Percentiles rank a stretch among this genome's conserved stretches.
These are phyloP conservation scores for Erpornis zantholeuca DNA, from an alignment of 2,113 vertebrate genomes.

Conservation along the genomic window DNA sequence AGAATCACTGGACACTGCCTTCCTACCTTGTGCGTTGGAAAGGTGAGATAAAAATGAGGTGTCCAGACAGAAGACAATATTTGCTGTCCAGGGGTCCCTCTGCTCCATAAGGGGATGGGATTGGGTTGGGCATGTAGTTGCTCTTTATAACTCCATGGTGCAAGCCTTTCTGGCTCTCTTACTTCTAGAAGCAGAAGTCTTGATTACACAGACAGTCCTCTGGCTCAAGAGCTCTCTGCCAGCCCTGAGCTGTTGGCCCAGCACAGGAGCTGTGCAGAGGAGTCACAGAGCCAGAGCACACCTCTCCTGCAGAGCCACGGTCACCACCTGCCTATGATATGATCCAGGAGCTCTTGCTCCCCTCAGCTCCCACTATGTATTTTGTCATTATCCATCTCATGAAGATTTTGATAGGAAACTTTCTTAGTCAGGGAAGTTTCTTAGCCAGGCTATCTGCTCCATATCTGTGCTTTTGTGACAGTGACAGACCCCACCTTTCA, in stretches of 20 bases:
- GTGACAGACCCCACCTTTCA: neutral
- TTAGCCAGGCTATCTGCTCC: neutral
- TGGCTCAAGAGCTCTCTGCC: neutral
- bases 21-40: neutral
- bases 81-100: neutral
- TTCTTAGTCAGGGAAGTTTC: neutral
- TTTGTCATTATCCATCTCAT: neutral
- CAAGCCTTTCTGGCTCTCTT: neutral
- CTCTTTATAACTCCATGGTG: neutral
- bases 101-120: neutral
- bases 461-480: neutral
- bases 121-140: neutral
- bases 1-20: neutral
- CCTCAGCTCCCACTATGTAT: neutral
- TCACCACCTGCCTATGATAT: neutral
- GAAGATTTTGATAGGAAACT: neutral
- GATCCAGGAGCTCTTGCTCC: neutral
- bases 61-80: neutral
- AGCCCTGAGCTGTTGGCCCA: neutral
- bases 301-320: rapidly evolving
- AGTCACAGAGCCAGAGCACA: neutral
- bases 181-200: neutral
- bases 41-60: neutral
- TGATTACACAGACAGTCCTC: neutral
- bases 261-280: neutral